Evolutionary conservation across 53 echinoderm and acorn worm species (phyloP), one percentile per base, ranked within the genome.

Genomic region (Zoroaster sp.): DNA sequence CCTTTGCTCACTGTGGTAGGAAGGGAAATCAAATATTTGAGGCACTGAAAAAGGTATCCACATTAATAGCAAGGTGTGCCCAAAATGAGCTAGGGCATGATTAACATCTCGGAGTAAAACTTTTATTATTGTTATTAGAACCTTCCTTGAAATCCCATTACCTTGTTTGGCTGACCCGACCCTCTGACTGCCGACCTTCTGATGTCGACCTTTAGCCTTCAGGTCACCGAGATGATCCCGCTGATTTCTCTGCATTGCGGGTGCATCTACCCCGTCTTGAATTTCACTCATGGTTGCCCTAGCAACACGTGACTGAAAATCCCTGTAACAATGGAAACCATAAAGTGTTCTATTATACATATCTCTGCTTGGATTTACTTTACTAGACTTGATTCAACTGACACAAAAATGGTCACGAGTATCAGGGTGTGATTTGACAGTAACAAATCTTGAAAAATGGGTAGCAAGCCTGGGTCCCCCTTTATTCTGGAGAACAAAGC

Each of bases 301-400:
- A 12, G 92, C 93, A 54, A 97, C 91, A 14, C 97, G 93, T 28
- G 89, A 90, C 87, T 97, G 97, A 46, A 97, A 97, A 36, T 97
- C 97, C 35, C 97, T 97, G 68, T 4, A 72, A 55, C 39, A 52
- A 59, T 8, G 20, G 35, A 12, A 32, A 28, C 11, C n/a, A n/a
- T n/a, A n/a, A n/a, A n/a, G n/a, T n/a, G n/a, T n/a, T n/a, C n/a
- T n/a, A n/a, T n/a, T n/a, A n/a, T n/a, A n/a, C n/a, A n/a, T n/a
- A n/a, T n/a, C n/a, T n/a, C n/a, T n/a, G n/a, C n/a, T n/a, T n/a
- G n/a, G n/a, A n/a, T n/a, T n/a, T n/a, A n/a, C n/a, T n/a, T n/a
- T n/a, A n/a, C n/a, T n/a, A n/a, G n/a, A n/a, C n/a, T n/a, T n/a
- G n/a, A n/a, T n/a, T n/a, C n/a, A n/a, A n/a, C n/a, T n/a, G n/a